Evolutionary conservation across 2,888 invertebrate species (phyloP), one percentile per base, ranked within the genome.

Genomic region (Rhagonycha lutea): DNA sequence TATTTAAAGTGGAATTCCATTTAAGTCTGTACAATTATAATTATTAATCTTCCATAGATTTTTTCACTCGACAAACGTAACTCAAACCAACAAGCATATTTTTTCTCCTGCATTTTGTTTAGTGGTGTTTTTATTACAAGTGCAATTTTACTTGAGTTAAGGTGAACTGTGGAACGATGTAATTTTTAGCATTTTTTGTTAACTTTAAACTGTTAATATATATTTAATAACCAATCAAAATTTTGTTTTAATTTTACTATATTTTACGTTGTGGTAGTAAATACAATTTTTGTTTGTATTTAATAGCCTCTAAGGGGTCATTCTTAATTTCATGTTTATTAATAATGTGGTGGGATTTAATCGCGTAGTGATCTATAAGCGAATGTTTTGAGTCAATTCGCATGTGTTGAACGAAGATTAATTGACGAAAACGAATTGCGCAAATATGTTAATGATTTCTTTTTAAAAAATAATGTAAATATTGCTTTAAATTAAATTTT

Each of bases 401-500:
- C 83, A 78, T 72, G 47, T 47, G 73, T 78, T 77, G 61, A 73
- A n/a, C 68, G 47, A 47, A 47, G 47, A 47, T n/a, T n/a, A 7
- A n/a, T 47, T 47, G 47, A 47, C 47, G 47, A 74, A 74, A 69
- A 68, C 72, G 68, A 69, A 61, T 71, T 65, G 61, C 29, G 62
- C 65, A 68, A 74, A 60, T 61, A 26, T 61, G 60, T 32, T 60
- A 23, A 70, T 32, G 32, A 23, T 70, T 60, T 61, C 68, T 62
- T 70, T 62, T 70, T 62, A 62, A 70, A 68, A 47, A 71, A 47
- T 29, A 29, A 26, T 86, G 86, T 85, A 86, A 83, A 85, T 85
- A 86, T 81, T 83, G 83, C 83, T 85, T 83, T 83, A 83, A 80
- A 81, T 79, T 82, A 81, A 81, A 83, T 81, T 84, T 84, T 84